A percentile compares a stretch with the other conserved stretches of the same genome.
phyloP scores from a whole-genome alignment of 2,113 vertebrate genomes.

The Aplodontia rufa region DNA sequence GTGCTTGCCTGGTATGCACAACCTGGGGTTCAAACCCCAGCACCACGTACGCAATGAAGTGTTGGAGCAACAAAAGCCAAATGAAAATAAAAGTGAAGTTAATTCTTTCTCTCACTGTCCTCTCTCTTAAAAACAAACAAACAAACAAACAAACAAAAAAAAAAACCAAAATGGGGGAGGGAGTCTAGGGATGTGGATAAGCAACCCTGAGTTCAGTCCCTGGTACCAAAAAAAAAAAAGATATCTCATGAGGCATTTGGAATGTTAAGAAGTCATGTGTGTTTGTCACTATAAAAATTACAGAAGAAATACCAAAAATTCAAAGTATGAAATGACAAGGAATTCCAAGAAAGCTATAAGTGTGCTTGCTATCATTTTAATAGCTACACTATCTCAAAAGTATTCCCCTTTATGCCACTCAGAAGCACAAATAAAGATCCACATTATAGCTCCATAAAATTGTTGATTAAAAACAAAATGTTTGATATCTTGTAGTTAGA shows the following conservation, averaged over 20 bases:
- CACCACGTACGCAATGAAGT: too few species aligned
- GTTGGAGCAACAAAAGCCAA: too few species aligned
- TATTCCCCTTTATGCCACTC: slow-evolving; percentile 20
- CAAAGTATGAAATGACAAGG: slow-evolving; percentile 49
- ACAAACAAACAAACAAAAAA: too few species aligned
- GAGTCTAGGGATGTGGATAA: too few species aligned
- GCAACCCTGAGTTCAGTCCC: too few species aligned
- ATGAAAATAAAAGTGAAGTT: too few species aligned
- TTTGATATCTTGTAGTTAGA: slow-evolving; percentile 37
- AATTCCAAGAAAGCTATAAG: slow-evolving; percentile 34
- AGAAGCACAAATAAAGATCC: slow-evolving; percentile 63
- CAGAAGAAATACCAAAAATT: neutral
- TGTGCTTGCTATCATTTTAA: slow-evolving; percentile 43
- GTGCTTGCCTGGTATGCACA: too few species aligned
- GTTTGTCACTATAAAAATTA: slow-evolving; percentile 6
- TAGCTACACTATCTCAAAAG: slow-evolving; percentile 46
- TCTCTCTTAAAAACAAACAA: too few species aligned
- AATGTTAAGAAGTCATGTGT: neutral
- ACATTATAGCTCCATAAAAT: slow-evolving; percentile 72
- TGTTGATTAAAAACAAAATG: slow-evolving; percentile 75
- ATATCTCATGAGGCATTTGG: neutral
- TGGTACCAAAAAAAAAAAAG: too few species aligned
- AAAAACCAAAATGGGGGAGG: too few species aligned
- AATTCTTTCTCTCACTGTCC: too few species aligned
- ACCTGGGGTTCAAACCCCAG: too few species aligned